phyloP scores from a whole-genome alignment of 1,140 invertebrate species.

The Drosophila dunni region DNA sequence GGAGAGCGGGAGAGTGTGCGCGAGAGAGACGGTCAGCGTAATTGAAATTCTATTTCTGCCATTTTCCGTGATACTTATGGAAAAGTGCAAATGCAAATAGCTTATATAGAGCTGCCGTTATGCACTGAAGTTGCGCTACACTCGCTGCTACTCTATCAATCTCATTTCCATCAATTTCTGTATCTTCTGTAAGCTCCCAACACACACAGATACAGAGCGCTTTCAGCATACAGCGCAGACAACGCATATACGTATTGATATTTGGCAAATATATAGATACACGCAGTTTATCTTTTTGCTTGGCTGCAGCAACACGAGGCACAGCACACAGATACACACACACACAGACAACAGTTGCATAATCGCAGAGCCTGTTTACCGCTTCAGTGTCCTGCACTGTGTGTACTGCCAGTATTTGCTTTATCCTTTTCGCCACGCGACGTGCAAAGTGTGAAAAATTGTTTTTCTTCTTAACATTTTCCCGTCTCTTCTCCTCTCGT shows the following conservation, averaged over 20 bases:
- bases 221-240: not conserved
- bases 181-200: not conserved
- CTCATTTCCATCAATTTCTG: constrained; percentile 10
- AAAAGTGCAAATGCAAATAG: constrained; percentile 5
- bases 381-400: not conserved
- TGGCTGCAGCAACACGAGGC: constrained; percentile 32
- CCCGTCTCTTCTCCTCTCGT: not conserved
- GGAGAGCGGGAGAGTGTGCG: not conserved
- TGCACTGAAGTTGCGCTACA: no score
- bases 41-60: constrained; percentile 24
- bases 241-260: constrained; percentile 33
- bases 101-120: constrained; percentile 8
- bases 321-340: constrained; percentile 6
- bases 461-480: constrained; percentile 38
- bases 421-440: constrained; percentile 48
- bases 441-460: constrained; percentile 69
- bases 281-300: constrained; percentile 49
- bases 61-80: constrained; percentile 8
- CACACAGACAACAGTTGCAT: constrained; percentile 36
- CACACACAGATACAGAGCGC: not conserved
- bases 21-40: constrained; percentile 2
- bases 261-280: constrained; percentile 35
- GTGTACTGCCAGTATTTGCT: constrained; percentile 47
- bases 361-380: constrained; percentile 44
- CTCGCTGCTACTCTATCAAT: constrained; percentile 19